Conservation (phyloP, 2,888 invertebrate species). For the Fragum sueziense region DNA sequence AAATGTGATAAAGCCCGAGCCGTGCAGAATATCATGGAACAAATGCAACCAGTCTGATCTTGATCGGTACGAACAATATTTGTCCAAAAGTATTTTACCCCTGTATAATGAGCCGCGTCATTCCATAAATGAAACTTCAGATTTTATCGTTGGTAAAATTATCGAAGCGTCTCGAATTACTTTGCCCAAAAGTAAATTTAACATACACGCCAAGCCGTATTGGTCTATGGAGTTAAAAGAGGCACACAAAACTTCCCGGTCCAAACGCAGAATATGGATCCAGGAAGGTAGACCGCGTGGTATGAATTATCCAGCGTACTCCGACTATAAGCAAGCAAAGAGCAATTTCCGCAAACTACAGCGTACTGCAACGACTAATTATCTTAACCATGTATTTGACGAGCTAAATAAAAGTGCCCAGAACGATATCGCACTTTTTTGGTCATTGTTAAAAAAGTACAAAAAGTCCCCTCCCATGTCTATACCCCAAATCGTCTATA, state of each 20-base stretch:
- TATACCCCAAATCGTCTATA: background rate
- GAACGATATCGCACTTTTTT: slow-evolving; percentile 15
- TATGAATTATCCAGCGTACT: slow-evolving; percentile 6
- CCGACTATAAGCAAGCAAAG: slow-evolving; percentile 28
- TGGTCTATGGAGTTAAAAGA: background rate
- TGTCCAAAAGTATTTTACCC: background rate
- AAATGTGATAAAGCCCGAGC: background rate
- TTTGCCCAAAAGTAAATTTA: background rate
- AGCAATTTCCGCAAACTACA: slow-evolving; percentile 15
- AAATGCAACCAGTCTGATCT: background rate
- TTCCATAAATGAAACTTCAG: background rate
- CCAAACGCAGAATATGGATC: background rate
- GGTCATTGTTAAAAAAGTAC: slow-evolving; percentile 17
- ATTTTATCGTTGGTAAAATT: background rate
- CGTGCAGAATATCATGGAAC: background rate
- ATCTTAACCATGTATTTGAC: slow-evolving; percentile 3
- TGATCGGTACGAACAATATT: background rate
- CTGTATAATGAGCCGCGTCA: background rate
- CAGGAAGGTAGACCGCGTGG: slow-evolving; percentile 31
- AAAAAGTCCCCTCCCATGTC: background rate
- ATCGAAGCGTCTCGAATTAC: background rate
- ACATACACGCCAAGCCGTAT: background rate
- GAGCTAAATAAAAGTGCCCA: slow-evolving; percentile 31
- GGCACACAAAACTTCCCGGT: background rate
- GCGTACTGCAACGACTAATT: background rate